A percentile compares a stretch with the other conserved stretches of the same genome.
Conservation (phyloP, 2,113 vertebrate genomes). For the Morone saxatilis region DNA sequence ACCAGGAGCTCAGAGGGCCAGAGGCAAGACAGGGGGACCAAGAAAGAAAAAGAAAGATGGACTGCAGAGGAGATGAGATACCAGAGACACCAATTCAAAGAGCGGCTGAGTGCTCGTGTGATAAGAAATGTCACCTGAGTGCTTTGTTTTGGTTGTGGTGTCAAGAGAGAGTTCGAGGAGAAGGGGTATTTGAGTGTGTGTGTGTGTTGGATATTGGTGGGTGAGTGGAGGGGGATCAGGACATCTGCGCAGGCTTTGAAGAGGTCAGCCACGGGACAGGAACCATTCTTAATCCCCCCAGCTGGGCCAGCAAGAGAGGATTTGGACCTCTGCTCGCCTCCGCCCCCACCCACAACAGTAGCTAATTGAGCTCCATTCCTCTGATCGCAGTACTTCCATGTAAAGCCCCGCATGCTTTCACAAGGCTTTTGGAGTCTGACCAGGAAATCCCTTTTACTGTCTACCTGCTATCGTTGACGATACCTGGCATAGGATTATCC, state of each 20-base stretch:
- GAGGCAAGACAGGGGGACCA: not conserved
- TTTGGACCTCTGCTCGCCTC: constrained; percentile 70
- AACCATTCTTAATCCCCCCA: constrained; percentile 83
- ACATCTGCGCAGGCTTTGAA: constrained; percentile 84
- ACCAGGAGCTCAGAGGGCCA: not conserved
- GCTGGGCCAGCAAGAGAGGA: constrained; percentile 74
- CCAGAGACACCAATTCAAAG: constrained; percentile 49
- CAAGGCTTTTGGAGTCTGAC: constrained; percentile 48
- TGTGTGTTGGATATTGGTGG: constrained; percentile 11
- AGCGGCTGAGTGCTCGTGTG: constrained; percentile 59
- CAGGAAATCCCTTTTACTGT: constrained; percentile 62
- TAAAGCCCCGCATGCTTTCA: constrained; percentile 69
- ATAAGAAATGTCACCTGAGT: constrained; percentile 81
- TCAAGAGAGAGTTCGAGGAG: constrained; percentile 69
- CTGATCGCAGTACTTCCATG: constrained; percentile 65
- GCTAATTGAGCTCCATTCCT: constrained; percentile 72
- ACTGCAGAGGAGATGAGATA: constrained; percentile 42
- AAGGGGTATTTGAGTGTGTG: constrained; percentile 15
- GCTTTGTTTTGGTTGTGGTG: constrained; percentile 75
- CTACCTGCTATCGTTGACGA: constrained; percentile 34
- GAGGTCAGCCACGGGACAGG: constrained; percentile 85
- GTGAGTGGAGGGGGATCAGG: constrained; percentile 59
- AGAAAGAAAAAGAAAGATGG: constrained; percentile 27
- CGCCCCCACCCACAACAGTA: constrained; percentile 72
- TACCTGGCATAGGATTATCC: constrained; percentile 45